Evolutionary conservation across 2,797 vertebrate genomes (phyloP), one percentile per base, ranked within the genome.

Genomic region (Bufotes viridis): DNA sequence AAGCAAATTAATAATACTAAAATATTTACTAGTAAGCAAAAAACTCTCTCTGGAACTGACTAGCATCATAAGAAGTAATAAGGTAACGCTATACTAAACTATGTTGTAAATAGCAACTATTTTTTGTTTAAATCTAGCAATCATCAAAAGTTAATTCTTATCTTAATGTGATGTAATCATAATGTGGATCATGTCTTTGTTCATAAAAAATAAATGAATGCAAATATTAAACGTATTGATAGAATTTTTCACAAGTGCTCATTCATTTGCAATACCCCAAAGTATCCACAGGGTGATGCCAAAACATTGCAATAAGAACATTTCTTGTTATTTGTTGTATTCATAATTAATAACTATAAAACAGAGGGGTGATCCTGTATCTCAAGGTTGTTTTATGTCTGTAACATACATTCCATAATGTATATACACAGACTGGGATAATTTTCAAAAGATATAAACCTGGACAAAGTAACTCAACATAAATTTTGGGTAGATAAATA

Each of bases 221-320:
- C 26, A 70, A 29, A 14, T 70, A 26, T 26, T 15, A 29, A 70
- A 34, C 14, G 34, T n/a, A 63, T 18, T 34, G 13, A 69, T 24
- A 69, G 12, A 26, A 29, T 69, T 70, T 70, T 34, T 29, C 13
- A 8, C 17, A 57, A 34, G 22, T 42, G 3, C 2, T 22, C 8
- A 7, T 63, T 34, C 2, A 12, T 18, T 29, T 42, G 80, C 17
- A 69, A 29, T 82, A 55, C 63, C 63, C n/a, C 11, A 57, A 55
- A 72, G 2, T 34, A 7, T 57, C 81, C 81, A 83, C 81, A 55
- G 26, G 81, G 67, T 58, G 81, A 72, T 26, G 69, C 63, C 67
- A 83, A 55, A 83, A 58, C 51, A 83, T 42, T 57, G 53, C 51
- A 69, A 20, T 34, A 81, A 42, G 51, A 20, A 51, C 20, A 12